Conservation (phyloP, 2,797 vertebrate species). For the Meda fulgida region DNA sequence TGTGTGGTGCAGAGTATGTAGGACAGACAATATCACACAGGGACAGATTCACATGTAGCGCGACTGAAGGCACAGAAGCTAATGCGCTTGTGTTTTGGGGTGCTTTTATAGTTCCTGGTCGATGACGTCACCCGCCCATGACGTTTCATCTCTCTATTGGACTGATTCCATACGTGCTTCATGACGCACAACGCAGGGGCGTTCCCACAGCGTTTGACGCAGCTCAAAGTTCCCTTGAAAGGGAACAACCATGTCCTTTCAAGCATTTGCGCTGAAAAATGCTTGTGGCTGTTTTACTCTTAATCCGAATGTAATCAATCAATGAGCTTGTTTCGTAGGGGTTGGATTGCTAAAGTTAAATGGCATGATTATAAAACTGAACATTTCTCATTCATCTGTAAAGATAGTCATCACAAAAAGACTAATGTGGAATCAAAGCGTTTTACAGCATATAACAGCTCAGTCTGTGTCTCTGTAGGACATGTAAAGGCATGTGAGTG, state of each 20-base stretch:
- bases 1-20: no score
- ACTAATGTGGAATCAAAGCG: not conserved
- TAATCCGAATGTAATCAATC: not conserved
- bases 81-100: no score
- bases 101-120: no score
- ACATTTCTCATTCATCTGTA: not conserved
- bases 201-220: no score
- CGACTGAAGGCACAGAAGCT: no score
- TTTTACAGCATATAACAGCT: conserved; percentile 14
- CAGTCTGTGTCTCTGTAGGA: conserved; percentile 5
- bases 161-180: no score
- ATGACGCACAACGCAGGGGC: no score
- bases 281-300: conserved; percentile 28
- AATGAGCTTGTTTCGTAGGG: not conserved
- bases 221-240: no score
- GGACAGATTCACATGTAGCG: no score
- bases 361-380: not conserved
- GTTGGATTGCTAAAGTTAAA: not conserved
- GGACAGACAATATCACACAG: no score
- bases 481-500: conserved; percentile 26
- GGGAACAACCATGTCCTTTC: conserved; percentile 29
- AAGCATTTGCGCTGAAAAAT: conserved; percentile 28
- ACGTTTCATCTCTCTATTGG: no score
- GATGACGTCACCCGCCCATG: no score
- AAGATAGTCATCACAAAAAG: not conserved